phyloP scores from a whole-genome alignment of 53 echinoderm and acorn worm genomes.

The Stichopus horrens region DNA sequence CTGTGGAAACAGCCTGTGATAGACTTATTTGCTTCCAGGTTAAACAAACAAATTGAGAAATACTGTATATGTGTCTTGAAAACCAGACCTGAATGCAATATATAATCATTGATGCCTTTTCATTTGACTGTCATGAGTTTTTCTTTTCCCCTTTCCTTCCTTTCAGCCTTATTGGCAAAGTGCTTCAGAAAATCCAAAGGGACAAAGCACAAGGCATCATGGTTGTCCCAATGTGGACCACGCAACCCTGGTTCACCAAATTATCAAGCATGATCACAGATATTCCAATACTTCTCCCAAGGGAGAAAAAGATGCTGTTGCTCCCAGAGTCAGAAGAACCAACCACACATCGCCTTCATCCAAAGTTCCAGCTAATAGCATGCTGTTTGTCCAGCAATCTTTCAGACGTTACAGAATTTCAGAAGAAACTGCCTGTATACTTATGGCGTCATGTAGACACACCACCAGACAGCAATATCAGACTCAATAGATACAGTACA shows the following conservation, averaged over 20 bases:
- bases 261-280: conserved; percentile 11
- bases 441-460: conserved; percentile 34
- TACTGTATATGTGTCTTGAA: conserved; percentile 73
- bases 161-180: conserved; percentile 26
- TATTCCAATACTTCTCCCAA: not conserved
- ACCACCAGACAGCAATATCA: conserved; percentile 27
- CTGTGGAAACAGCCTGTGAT: conserved; percentile 10
- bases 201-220: conserved; percentile 22
- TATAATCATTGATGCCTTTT: conserved; percentile 33
- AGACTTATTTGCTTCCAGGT: conserved; percentile 36
- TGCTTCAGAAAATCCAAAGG: not conserved
- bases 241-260: conserved; percentile 27
- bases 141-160: conserved; percentile 2
- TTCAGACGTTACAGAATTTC: conserved; percentile 26
- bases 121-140: not conserved
- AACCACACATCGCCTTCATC: conserved; percentile 19
- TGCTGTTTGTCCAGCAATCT: conserved; percentile 42
- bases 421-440: conserved; percentile 21
- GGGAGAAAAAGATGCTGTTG: not conserved
- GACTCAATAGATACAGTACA: conserved; percentile 7
- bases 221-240: conserved; percentile 26
- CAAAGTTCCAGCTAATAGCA: conserved; percentile 37
- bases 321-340: not conserved
- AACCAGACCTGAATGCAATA: conserved; percentile 59
- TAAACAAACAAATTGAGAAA: conserved; percentile 1